Evolutionary conservation across 2,797 vertebrate genomes (phyloP), one percentile per base, ranked within the genome.

Genomic region (Sparidentex hasta): DNA sequence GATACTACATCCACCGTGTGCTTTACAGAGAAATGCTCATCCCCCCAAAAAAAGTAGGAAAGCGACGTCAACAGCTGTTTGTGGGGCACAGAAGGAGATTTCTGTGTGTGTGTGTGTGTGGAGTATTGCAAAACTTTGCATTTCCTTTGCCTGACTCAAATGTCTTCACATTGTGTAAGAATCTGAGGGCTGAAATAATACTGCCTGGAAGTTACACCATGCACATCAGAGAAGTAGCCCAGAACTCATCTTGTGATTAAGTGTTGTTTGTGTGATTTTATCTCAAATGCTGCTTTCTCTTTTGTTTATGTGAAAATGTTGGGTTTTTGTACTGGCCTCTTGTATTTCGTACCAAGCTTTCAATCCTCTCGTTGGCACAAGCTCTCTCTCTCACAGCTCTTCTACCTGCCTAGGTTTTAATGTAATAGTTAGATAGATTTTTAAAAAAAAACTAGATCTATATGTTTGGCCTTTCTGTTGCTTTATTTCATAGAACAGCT

Each of bases 1-100:
- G 80, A 85, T 88, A 58, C 78, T 70, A 70, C 71, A 77, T 78
- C 83, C 25, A 54, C 51, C 59, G 63, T 1, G 56, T 29, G 66
- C 55, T 41, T 56, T 11, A 16, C 7, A 68, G 71, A 63, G 16
- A 38, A 54, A 54, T 14, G 0, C 61, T 38, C 11, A 41, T 13
- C 17, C 38, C 17, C 27, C 18, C 23, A 14, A 11, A 69, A 38
- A n/a, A 55, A 2, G 27, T 1, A 48, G 7, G 58, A 20, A 3
- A 74, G 43, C 13, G 2, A 0, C 17, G 17, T 41, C 38, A 3
- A 33, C 25, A 23, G 69, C 33, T 61, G 61, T 74, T 7, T 66
- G 58, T 27, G 20, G 4, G 23, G 61, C 11, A 13, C 16, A 59
- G 21, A 59, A 48, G 16, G 2, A 29, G 20, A 43, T 52, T 25